phyloP scores from a whole-genome alignment of 1,140 invertebrate species.

The Samia ricini region DNA sequence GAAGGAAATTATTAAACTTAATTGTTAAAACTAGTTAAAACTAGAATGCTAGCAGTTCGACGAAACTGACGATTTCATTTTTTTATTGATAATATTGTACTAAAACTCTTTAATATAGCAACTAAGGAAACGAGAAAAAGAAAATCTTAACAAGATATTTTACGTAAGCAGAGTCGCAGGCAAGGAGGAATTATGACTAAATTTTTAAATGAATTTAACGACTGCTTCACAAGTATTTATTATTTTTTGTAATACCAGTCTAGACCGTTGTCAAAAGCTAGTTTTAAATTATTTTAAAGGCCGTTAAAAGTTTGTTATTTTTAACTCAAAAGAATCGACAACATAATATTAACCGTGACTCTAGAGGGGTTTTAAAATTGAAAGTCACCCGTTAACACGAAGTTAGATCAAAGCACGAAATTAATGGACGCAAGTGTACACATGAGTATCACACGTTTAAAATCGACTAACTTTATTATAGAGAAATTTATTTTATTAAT shows the following conservation, averaged over 20 bases:
- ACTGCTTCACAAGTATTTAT: no score
- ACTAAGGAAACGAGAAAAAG: no score
- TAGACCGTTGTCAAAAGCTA: neutral
- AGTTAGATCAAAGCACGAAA: conserved; percentile 29
- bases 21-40: no score
- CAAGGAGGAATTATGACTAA: no score
- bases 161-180: no score
- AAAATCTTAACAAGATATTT: no score
- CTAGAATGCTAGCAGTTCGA: no score
- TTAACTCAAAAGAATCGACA: neutral
- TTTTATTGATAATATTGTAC: no score
- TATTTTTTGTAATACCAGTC: neutral
- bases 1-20: no score
- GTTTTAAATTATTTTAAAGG: neutral
- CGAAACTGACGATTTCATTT: no score
- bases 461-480: neutral
- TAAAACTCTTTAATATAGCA: no score
- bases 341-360: neutral
- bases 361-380: conserved; percentile 4
- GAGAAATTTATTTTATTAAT: neutral
- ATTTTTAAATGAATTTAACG: no score
- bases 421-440: conserved; percentile 24
- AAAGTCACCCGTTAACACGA: conserved; percentile 26
- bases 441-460: neutral
- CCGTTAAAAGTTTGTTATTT: neutral